A percentile compares a stretch with the other conserved stretches of the same genome.
These are phyloP conservation scores for Callitettix versicolor DNA, from an alignment of 1,140 invertebrate genomes.

Conservation along the genomic window DNA sequence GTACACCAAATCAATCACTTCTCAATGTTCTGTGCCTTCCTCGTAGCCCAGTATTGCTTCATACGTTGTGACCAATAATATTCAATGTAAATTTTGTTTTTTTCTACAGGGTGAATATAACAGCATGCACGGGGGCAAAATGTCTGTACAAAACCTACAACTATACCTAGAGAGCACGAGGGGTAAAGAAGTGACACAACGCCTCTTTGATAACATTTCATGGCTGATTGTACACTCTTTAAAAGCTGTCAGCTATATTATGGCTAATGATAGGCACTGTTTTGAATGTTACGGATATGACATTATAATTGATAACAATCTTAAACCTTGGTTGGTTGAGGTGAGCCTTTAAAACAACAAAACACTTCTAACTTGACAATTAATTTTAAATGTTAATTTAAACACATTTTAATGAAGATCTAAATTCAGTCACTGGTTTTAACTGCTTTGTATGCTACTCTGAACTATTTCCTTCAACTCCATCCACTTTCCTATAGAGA, in stretches of 20 bases:
- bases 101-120: constrained; percentile 79
- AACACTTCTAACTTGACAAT: too few relatives aligned
- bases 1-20: too few relatives aligned
- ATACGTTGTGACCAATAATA: too few relatives aligned
- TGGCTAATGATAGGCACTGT: constrained; percentile 66
- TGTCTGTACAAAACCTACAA: constrained; percentile 82
- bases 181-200: constrained; percentile 77
- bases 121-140: constrained; percentile 86
- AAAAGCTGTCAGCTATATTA: constrained; percentile 64
- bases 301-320: constrained; percentile 73
- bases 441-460: too few relatives aligned
- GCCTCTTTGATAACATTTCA: constrained; percentile 70
- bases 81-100: neutral
- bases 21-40: too few relatives aligned
- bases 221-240: constrained; percentile 83
- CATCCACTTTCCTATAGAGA: too few relatives aligned
- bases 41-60: too few relatives aligned
- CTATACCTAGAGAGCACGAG: constrained; percentile 83
- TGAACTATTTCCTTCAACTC: too few relatives aligned
- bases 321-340: constrained; percentile 79
- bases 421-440: too few relatives aligned
- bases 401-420: too few relatives aligned
- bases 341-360: constrained; percentile 36
- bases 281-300: constrained; percentile 81
- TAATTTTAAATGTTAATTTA: too few relatives aligned